Percentiles rank a stretch among this genome's conserved stretches.
Conservation (phyloP, 37 sponge, comb jelly and placozoan species). For the Eunapius fragilis region DNA sequence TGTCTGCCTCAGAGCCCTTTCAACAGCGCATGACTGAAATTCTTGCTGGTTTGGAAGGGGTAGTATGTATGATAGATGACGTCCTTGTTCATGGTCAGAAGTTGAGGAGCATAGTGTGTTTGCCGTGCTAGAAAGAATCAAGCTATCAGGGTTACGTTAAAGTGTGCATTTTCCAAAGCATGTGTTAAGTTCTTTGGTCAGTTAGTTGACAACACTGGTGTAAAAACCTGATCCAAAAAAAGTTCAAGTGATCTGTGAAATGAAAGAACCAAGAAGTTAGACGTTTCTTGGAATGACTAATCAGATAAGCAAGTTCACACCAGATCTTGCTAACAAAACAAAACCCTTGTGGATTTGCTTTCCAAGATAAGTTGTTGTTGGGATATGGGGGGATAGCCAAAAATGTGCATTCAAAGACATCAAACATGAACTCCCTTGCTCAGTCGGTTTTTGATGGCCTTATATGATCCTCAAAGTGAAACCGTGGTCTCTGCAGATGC, state of each 20-base stretch:
- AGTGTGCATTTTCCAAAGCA: no score
- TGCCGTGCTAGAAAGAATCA: conserved; percentile 15
- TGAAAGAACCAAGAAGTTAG: conserved; percentile 12
- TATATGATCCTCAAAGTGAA: conserved; percentile 3
- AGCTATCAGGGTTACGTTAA: neutral
- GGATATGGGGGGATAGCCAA: conserved; percentile 13
- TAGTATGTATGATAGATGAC: conserved; percentile 28
- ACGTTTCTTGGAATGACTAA: conserved; percentile 47
- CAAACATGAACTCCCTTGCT: neutral
- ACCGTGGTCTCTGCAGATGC: conserved; percentile 33
- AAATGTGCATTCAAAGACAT: conserved; percentile 12
- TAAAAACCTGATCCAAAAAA: conserved; percentile 28
- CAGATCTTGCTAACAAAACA: conserved; percentile 24
- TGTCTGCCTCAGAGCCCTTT: conserved; percentile 26
- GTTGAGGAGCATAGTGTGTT: conserved; percentile 9
- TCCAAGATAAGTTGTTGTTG: conserved; percentile 10
- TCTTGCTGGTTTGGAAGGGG: conserved; percentile 28
- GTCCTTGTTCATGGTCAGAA: neutral
- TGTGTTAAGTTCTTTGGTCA: no score
- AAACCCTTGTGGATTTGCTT: conserved; percentile 9
- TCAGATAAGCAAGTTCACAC: conserved; percentile 43
- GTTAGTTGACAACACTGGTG: no score
- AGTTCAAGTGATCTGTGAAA: conserved; percentile 2
- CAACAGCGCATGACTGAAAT: conserved; percentile 3
- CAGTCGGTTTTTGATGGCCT: conserved; percentile 18